Base-by-base conservation (phyloP, 2,888 invertebrate genomes). In the Melikaiella ostensackeni region DNA sequence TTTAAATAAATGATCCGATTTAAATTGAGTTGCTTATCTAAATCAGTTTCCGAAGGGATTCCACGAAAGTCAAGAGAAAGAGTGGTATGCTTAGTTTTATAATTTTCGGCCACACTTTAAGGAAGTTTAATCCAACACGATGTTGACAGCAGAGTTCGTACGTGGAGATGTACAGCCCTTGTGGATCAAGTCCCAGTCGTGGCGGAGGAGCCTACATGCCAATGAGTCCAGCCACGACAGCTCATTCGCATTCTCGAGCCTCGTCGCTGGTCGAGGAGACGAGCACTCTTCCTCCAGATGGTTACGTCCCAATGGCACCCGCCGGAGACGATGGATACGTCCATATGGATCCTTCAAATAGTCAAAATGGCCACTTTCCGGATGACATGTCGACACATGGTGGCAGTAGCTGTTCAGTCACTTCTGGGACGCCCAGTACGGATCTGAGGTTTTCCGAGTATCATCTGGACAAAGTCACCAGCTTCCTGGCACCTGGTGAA, bases 351-450 rank as follows among this genome's bases (percentile, higher is more conserved):
- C 93, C 92, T 59, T 85, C 89, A 30, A 90, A 88, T 83, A 88
- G 81, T 79, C 89, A 88, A 50, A 82, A 82, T 42, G 90, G 89
- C 55, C 89, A 89, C 78, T 91, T 88, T 73, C 87, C 86, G 84
- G 93, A 85, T 88, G 92, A 92, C 74, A 91, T 93, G 90, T 94
- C 94, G 0, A 94, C 94, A 24, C 89, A 91, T 24, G 93, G 94
- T 2, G 95, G 94, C 38, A 95, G 95, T 85, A 94, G 94, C 84
- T 95, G 95, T 84, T 96, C 96, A 70, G 94, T 95, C 27, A 95
- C 95, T 74, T 96, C 95, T 77, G 96, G 96, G 59, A 97, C 96
- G 13, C 97, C 97, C n/a, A 96, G 96, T 66, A 96, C 96, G 0
- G 96, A 96, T 88, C 93, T 95, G 61, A 92, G 95, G 74, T 96